phyloP scores from a whole-genome alignment of 37 sponge, comb jelly and placozoan genomes.

The Spongilla lacustris region DNA sequence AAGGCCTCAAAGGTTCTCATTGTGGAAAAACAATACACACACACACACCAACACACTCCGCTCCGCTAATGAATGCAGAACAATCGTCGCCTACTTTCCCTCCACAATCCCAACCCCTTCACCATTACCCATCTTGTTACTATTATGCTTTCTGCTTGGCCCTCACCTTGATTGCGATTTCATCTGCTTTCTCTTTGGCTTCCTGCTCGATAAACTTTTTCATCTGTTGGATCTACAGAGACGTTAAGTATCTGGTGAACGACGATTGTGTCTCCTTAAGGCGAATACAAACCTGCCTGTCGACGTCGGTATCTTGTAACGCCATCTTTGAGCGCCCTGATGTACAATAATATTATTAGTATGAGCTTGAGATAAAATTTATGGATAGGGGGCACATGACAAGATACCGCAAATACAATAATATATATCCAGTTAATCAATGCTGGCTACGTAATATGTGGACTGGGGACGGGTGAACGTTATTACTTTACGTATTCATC shows the following conservation, averaged over 20 bases:
- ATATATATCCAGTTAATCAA: too few species aligned
- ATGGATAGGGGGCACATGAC: background rate
- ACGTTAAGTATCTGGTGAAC: background rate
- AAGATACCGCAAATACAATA: background rate
- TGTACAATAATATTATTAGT: too few species aligned
- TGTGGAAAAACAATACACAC: background rate
- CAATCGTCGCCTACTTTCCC: too few species aligned
- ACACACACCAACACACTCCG: background rate
- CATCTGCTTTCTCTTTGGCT: conserved; percentile 96
- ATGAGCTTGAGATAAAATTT: too few species aligned
- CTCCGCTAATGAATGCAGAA: too few species aligned
- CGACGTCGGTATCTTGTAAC: background rate
- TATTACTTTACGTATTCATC: too few species aligned
- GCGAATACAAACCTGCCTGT: background rate
- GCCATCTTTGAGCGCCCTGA: background rate
- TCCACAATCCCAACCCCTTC: too few species aligned
- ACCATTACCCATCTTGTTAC: too few species aligned
- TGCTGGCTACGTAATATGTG: too few species aligned
- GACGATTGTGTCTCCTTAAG: background rate
- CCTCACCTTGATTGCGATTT: conserved; percentile 89
- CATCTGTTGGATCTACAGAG: conserved; percentile 92
- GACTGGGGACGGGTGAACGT: too few species aligned
- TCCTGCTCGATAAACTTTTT: conserved; percentile 96
- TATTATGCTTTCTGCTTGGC: background rate
- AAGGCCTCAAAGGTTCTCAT: background rate